Percentiles rank a stretch among this genome's conserved stretches.
Conservation (phyloP, 1,140 invertebrate genomes). For the Trissolcus basalis region DNA sequence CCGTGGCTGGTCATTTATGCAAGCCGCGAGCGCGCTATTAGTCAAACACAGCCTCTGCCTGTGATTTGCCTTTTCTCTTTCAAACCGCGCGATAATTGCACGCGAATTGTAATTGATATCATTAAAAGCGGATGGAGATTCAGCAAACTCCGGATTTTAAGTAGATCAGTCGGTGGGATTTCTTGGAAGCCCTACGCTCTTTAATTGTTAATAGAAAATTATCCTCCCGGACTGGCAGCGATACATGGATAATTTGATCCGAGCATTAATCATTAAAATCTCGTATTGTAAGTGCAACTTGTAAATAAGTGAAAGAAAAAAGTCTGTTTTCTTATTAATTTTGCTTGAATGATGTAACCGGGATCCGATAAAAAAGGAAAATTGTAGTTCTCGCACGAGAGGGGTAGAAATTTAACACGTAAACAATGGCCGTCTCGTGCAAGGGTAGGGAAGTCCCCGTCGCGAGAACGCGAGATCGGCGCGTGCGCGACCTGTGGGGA, state of each 20-base stretch:
- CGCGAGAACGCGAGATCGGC: slow-evolving; percentile 31
- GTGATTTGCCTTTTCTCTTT: slow-evolving; percentile 53
- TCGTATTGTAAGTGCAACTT: too few species aligned
- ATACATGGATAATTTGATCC: not conserved
- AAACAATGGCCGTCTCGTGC: slow-evolving; percentile 67
- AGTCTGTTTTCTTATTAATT: too few species aligned
- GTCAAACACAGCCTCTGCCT: slow-evolving; percentile 46
- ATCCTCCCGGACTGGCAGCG: not conserved
- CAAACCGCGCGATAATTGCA: slow-evolving; percentile 37
- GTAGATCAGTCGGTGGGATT: slow-evolving; percentile 1
- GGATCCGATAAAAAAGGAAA: slow-evolving; percentile 29
- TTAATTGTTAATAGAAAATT: not conserved
- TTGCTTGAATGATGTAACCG: not conserved
- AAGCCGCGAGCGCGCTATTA: slow-evolving; percentile 52
- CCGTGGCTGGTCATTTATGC: slow-evolving; percentile 57
- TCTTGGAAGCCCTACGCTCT: not conserved
- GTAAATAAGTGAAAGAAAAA: too few species aligned
- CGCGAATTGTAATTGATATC: slow-evolving; percentile 47
- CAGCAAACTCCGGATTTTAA: not conserved
- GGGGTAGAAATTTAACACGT: slow-evolving; percentile 70
- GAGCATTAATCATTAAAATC: not conserved
- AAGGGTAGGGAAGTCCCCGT: slow-evolving; percentile 29
- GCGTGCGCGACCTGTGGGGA: slow-evolving; percentile 48
- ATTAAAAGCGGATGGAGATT: slow-evolving; percentile 23
- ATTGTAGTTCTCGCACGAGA: slow-evolving; percentile 44